Evolutionary conservation across 2,797 vertebrate genomes (phyloP).

Genomic region (Mionectes olivaceus): DNA sequence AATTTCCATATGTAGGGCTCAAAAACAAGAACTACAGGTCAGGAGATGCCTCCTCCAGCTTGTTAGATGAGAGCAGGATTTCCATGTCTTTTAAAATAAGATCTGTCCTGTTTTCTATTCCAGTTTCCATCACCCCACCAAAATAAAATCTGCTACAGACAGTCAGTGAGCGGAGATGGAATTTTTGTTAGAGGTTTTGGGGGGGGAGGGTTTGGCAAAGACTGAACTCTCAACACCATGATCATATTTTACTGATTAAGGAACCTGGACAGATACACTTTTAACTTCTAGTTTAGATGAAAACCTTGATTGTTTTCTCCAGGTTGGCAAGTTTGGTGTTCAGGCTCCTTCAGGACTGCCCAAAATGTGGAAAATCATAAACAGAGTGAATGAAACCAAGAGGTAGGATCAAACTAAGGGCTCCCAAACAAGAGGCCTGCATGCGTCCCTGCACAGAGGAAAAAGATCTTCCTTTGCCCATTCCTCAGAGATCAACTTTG

Average conservation of each 20-base stretch:
- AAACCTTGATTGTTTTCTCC: not conserved
- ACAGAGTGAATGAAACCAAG: not conserved
- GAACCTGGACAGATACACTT: not conserved
- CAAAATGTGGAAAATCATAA: not conserved
- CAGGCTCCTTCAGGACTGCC: not conserved
- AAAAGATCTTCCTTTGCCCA: not conserved
- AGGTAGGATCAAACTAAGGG: not conserved
- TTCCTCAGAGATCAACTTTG: not conserved
- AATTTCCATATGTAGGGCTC: conserved; percentile 56
- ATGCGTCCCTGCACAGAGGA: not conserved
- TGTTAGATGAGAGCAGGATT: conserved; percentile 26
- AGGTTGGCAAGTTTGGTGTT: not conserved
- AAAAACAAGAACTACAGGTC: conserved; percentile 39
- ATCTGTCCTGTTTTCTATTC: not conserved
- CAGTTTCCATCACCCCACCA: not conserved
- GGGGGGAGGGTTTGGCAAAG: not conserved
- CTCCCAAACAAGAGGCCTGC: not conserved
- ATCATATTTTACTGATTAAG: not conserved
- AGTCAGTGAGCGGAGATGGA: not conserved
- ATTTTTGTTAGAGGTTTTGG: not conserved
- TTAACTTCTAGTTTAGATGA: not conserved
- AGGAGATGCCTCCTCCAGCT: conserved; percentile 28
- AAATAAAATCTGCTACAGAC: conserved; percentile 1
- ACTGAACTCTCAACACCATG: not conserved
- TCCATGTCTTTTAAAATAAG: conserved; percentile 19